Evolutionary conservation across 2,797 vertebrate species (phyloP).

Genomic region (Otolemur crassicaudatus): DNA sequence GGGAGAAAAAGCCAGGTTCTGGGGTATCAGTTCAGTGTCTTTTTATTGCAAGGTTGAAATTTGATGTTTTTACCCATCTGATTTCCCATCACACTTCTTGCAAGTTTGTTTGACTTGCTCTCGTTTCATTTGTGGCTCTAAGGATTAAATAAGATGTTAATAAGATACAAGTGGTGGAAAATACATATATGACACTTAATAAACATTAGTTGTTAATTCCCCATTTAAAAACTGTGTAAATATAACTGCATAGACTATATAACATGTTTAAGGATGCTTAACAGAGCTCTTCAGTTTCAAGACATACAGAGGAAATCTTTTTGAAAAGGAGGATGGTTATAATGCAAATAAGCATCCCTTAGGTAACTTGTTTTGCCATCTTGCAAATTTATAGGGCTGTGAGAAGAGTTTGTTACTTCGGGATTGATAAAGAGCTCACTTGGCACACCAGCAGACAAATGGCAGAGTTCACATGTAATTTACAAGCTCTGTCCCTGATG

Average conservation of each 20-base stretch:
- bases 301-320: conserved; percentile 35
- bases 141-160: conserved; percentile 13
- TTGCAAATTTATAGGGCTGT: conserved; percentile 53
- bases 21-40: neutral
- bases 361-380: conserved; percentile 28
- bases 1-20: neutral
- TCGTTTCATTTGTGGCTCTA: neutral
- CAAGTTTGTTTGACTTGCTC: neutral
- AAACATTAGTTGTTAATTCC: neutral
- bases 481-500: conserved; percentile 34
- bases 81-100: neutral
- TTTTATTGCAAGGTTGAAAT: neutral
- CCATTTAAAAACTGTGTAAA: conserved; percentile 44
- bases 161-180: neutral
- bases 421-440: conserved; percentile 62
- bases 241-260: conserved; percentile 26
- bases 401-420: conserved; percentile 54
- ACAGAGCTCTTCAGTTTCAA: conserved; percentile 22
- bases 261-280: conserved; percentile 10
- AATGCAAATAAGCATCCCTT: conserved; percentile 55
- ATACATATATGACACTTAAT: neutral
- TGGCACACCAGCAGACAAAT: conserved; percentile 51
- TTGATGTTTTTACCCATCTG: neutral
- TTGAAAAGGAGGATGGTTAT: conserved; percentile 50
- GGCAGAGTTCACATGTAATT: conserved; percentile 30